Evolutionary conservation across 1,140 invertebrate genomes (phyloP), one percentile per base, ranked within the genome.

Genomic region (Saccostrea echinata): DNA sequence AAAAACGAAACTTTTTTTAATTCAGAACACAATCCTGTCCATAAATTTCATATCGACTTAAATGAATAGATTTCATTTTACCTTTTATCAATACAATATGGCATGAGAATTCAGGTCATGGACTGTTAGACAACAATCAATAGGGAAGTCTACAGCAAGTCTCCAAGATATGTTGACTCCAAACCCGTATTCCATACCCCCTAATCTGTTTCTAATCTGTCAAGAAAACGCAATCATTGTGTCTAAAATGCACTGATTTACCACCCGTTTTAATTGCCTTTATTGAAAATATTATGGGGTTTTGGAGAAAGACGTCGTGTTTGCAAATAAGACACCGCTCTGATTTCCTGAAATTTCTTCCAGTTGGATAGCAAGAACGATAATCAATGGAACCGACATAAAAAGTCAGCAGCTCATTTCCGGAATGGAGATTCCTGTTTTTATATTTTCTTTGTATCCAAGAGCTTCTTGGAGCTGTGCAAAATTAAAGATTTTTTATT

Each of bases 351-450:
- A 3, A 11, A 76, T 30, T 76, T 16, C 68, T 76, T 76, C 68
- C 68, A 27, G 68, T 76, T 76, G 68, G 27, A 27, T 27, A 76
- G 33, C 68, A 76, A 13, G 30, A 76, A 27, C 27, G 30, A 76
- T 76, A 76, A 76, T 76, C 68, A 76, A 76, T 76, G 68, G 68
- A 33, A 30, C 68, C 30, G 68, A 76, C 30, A 76, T 76, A 76
- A 76, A 76, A 76, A 30, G 68, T 76, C 68, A 76, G 24, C 27
- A 76, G 27, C 27, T 76, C 68, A 76, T 76, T 76, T 76, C 68
- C 68, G 68, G 68, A 33, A 76, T 76, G 24, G 27, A 30, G 68
- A 76, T 30, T 16, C 27, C 11, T 30, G 16, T 27, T 64, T n/a
- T 76, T 9, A 27, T 76, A 76, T 33, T 64, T 64, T 64, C 43